Conservation (phyloP, 2,888 invertebrate genomes). For the Arctia plantaginis region DNA sequence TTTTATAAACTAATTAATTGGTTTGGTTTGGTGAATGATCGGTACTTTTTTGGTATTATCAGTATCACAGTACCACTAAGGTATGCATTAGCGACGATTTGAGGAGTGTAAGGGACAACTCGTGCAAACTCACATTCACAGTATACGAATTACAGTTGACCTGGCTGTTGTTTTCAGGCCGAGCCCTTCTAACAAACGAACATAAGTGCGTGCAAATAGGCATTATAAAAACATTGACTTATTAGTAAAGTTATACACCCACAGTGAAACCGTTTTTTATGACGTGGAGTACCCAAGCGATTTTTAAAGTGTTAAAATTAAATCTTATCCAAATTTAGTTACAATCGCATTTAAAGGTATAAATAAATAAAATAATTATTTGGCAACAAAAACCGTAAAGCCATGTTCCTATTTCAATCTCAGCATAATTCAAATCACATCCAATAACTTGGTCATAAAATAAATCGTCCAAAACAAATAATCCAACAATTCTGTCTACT, state of each 20-base stretch:
- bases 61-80: too few species aligned
- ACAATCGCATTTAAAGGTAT: too few species aligned
- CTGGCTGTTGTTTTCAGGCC: neutral
- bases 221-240: neutral
- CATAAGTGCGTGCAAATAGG: neutral
- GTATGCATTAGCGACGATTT: too few species aligned
- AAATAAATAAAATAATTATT: neutral
- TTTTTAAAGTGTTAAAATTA: too few species aligned
- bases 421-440: slow-evolving; percentile 13
- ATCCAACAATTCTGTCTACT: slow-evolving; percentile 34
- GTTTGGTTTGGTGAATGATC: too few species aligned
- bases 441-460: slow-evolving; percentile 38
- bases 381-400: neutral
- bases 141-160: neutral
- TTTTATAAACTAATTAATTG: too few species aligned
- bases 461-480: slow-evolving; percentile 45
- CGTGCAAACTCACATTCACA: too few species aligned
- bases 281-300: too few species aligned
- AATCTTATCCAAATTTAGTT: too few species aligned
- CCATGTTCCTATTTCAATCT: neutral
- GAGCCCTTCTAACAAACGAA: neutral
- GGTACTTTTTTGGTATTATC: too few species aligned
- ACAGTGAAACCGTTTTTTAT: too few species aligned
- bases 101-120: too few species aligned
- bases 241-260: neutral